Evolutionary conservation across 1,140 invertebrate genomes (phyloP).

Genomic region (Carposina sasakii): DNA sequence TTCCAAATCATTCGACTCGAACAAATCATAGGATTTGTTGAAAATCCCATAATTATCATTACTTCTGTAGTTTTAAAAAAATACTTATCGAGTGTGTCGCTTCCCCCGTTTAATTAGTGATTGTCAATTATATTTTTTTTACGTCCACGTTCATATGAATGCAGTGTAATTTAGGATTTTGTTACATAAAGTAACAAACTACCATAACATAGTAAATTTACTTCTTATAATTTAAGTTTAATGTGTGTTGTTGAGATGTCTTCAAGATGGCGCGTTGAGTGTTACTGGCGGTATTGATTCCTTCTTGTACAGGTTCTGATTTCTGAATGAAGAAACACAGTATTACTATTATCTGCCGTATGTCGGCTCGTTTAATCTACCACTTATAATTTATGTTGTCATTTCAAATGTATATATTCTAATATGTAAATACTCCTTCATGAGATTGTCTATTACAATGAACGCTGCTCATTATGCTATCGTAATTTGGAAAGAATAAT

Average conservation of each 20-base stretch:
- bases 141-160: conserved; percentile 34
- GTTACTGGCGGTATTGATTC: conserved; percentile 16
- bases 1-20: conserved; percentile 29
- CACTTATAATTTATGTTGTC: too few relatives aligned
- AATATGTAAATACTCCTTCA: too few relatives aligned
- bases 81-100: conserved; percentile 41
- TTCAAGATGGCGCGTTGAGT: conserved; percentile 25
- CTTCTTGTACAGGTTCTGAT: conserved; percentile 28
- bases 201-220: conserved; percentile 57
- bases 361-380: too few relatives aligned
- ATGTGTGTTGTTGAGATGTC: conserved; percentile 42
- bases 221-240: conserved; percentile 53
- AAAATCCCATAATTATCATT: conserved; percentile 22
- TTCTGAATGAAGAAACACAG: too few relatives aligned
- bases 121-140: conserved; percentile 41
- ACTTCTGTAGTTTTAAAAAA: conserved; percentile 12
- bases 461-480: too few relatives aligned
- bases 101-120: conserved; percentile 38
- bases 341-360: too few relatives aligned
- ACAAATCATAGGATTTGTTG: conserved; percentile 31
- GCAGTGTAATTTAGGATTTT: conserved; percentile 41
- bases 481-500: too few relatives aligned
- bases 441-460: too few relatives aligned
- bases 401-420: too few relatives aligned
- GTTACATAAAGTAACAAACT: conserved; percentile 57